Base-by-base conservation (phyloP, 2,888 invertebrate species). In the Drosophila nigritarsus region DNA sequence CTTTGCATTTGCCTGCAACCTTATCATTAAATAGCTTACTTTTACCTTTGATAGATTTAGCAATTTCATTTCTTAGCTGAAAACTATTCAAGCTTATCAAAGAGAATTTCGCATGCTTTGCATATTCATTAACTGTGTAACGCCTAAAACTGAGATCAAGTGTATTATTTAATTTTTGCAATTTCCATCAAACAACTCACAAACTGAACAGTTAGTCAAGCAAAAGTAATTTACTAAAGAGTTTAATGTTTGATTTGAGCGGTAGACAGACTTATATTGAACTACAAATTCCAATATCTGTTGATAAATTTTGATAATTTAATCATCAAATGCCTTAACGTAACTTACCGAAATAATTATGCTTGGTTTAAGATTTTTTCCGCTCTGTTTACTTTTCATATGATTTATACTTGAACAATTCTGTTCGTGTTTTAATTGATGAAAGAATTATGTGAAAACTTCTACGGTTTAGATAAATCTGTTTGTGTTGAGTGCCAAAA, bases 1-100 rank as follows among this genome's bases (percentile, higher is more conserved):
- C 49, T 76, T 67, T 64, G 73, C 64, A 76, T 75, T 54, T 32
- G 49, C 3, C 55, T 20, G 40, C n/a, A 34, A 34, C 63, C 49
- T 34, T 56, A 55, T 56, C 62, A 60, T 72, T 63, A 53, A 38
- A 42, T 24, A 38, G 55, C 54, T 72, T 59, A 70, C 55, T 45
- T 58, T 8, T 40, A 29, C 34, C 29, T 40, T 36, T 50, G 15
- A 38, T 50, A 49, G 18, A 48, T 36, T 36, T 20, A 9, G 2
- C 6, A 30, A 24, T 38, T 60, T 11, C 4, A 20, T 38, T 20
- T 29, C 29, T 15, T 24, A 24, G 24, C 45, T 45, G 24, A 15
- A 45, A 15, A 15, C 4, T 45, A 24, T 61, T 3, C 1, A 24
- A 24, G 51, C 9, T 36, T 20, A 60, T 20, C 20, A 36, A 20